Conservation (phyloP, 2,888 invertebrate genomes). For the Mesoligia furuncula region DNA sequence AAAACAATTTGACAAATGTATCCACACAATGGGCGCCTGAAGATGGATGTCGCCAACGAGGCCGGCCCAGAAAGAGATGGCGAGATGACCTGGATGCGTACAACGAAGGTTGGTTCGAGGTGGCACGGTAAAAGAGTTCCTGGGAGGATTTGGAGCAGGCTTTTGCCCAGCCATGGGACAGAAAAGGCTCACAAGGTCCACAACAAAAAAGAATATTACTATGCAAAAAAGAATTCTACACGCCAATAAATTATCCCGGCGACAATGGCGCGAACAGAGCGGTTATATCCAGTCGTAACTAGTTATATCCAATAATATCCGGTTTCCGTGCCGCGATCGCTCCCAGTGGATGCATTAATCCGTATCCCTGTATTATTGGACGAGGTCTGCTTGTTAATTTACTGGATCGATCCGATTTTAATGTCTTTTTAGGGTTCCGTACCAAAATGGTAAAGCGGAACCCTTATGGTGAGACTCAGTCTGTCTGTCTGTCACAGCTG, state of each 20-base stretch:
- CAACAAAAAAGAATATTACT: neutral
- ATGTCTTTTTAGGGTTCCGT: neutral
- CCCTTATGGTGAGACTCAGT: no score
- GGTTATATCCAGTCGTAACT: constrained; percentile 40
- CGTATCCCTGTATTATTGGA: constrained; percentile 39
- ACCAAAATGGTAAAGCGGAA: no score
- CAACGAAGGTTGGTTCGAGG: no score
- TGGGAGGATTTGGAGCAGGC: neutral
- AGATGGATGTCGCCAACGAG: no score
- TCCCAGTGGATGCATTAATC: constrained; percentile 49
- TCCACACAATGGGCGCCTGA: no score
- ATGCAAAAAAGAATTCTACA: neutral
- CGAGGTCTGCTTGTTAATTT: constrained; percentile 29
- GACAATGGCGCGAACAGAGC: constrained; percentile 22
- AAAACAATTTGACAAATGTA: no score
- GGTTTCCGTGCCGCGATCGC: constrained; percentile 40
- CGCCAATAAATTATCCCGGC: constrained; percentile 3
- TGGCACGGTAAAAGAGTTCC: no score
- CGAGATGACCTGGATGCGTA: no score
- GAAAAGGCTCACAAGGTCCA: neutral
- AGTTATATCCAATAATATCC: constrained; percentile 59
- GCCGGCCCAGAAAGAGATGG: no score
- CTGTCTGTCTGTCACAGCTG: no score
- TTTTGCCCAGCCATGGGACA: neutral
- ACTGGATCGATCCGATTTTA: constrained; percentile 30